Evolutionary conservation across 2,113 vertebrate genomes (phyloP), one percentile per base, ranked within the genome.

Genomic region (Pomatostomus ruficeps): DNA sequence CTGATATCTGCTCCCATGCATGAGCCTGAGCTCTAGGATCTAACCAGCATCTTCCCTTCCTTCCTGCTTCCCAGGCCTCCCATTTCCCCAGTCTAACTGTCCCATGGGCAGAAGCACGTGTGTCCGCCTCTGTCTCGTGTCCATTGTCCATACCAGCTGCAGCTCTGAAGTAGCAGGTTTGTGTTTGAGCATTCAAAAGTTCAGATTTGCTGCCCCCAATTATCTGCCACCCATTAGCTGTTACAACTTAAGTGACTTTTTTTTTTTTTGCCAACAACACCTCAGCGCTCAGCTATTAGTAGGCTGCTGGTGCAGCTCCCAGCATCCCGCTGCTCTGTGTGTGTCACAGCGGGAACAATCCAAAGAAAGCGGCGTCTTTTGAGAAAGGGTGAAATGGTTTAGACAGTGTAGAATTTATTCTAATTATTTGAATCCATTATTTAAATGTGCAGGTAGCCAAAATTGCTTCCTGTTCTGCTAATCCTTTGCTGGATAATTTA

Each of bases 401-500:
- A 79, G 80, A 59, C 42, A 66, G 58, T 3, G 49, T 4, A 25
- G 89, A 80, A 43, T 91, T 78, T 66, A 85, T 82, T 76, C 71
- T 49, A 14, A 43, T 43, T 43, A 23, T 15, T 4, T 55, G 49
- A 85, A 73, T 73, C 38, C 31, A 21, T 40, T 52, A 43, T 87
- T 94, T 91, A 70, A 83, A 84, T 0, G 9, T 62, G 59, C 89
- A 95, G 94, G 93, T 97, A 96, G 89, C 10, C 75, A 83, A 59
- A 51, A 57, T 35, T 36, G 46, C 75, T 96, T 93, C 85, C 88
- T 83, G 75, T 86, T 90, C 51, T 71, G 67, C 75, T 91, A 90
- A 93, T 89, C 87, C 85, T 91, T 80, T 89, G 67, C 85, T 87
- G 58, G 89, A 21, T 93, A 91, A 88, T 77, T 79, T 94, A 84